phyloP scores from a whole-genome alignment of 2,797 vertebrate genomes.

The Peromyscus attwateri region DNA sequence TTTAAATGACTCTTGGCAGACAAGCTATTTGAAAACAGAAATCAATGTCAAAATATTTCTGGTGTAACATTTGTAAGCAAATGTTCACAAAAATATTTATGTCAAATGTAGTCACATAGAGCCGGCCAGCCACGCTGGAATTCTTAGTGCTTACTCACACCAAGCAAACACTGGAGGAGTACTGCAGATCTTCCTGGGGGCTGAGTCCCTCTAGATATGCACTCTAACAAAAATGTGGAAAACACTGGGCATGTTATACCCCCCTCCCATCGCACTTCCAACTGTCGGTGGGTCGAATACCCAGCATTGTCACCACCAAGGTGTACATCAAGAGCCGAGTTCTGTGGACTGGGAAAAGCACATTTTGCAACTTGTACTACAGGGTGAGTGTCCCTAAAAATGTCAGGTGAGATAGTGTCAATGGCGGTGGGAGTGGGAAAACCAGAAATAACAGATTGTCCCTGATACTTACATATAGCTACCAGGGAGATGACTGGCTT shows the following conservation, averaged over 20 bases:
- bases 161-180: constrained; percentile 52
- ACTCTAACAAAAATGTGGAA: constrained; percentile 47
- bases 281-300: neutral
- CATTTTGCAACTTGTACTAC: neutral
- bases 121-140: constrained; percentile 28
- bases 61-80: constrained; percentile 80
- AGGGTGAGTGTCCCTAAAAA: neutral
- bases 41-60: constrained; percentile 83
- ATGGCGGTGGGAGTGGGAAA: neutral
- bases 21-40: constrained; percentile 86
- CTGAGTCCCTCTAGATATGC: constrained; percentile 55
- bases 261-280: neutral
- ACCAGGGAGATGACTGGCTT: neutral
- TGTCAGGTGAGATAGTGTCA: neutral
- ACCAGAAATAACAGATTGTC: neutral
- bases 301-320: neutral
- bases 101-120: constrained; percentile 75
- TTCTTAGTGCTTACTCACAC: constrained; percentile 49
- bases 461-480: neutral
- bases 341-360: neutral
- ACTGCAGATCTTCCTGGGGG: constrained; percentile 34
- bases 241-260: neutral
- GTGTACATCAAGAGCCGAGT: neutral
- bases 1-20: constrained; percentile 79
- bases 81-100: constrained; percentile 83